Base-by-base conservation (phyloP, 2,113 vertebrate genomes). In the Nansenia antarctica region DNA sequence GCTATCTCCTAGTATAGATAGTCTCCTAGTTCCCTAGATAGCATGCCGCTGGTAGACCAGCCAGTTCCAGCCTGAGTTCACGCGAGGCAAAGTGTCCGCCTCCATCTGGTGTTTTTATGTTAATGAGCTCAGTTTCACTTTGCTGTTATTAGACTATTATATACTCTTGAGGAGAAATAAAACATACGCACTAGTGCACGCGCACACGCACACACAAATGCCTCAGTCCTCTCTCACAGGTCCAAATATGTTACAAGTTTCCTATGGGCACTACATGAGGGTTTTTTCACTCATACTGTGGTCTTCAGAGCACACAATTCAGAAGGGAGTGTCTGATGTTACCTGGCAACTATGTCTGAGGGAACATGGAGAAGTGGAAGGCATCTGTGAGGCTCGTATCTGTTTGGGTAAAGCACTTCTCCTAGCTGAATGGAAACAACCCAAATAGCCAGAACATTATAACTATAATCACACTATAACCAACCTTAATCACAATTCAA, bases 281-380 rank as follows among this genome's bases (percentile, higher is more conserved):
- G 22, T 45, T 64, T 47, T n/a, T 63, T 49, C 15, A 64, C 24
- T 64, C 39, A 64, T 34, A 0, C 14, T 67, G 12, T 34, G 14
- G 18, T 32, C n/a, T 9, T 20, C 6, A n/a, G 27, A 35, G 22
- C 30, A 20, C 15, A 53, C 26, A 1, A 20, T 6, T 32, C 5
- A 1, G 47, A 8, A 14, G 24, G 45, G 32, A 34, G 29, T 26
- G 32, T 30, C 30, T 65, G 63, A 29, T 14, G 49, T 67, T 67
- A 67, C 63, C 45, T 65, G 47, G 63, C 65, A 67, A 67, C 65
- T 22, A n/a, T 39, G 30, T 55, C 1, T 20, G 39, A 15, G 61
- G 35, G 12, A 34, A 34, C 39, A n/a, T 20, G 62, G 39, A 62
- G 39, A 18, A 47, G 22, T 27, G 18, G 62, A 52, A 18, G 29